These are phyloP conservation scores for Sminthurides aquaticus DNA, from an alignment of 2,888 invertebrate species.

Conservation along the genomic window DNA sequence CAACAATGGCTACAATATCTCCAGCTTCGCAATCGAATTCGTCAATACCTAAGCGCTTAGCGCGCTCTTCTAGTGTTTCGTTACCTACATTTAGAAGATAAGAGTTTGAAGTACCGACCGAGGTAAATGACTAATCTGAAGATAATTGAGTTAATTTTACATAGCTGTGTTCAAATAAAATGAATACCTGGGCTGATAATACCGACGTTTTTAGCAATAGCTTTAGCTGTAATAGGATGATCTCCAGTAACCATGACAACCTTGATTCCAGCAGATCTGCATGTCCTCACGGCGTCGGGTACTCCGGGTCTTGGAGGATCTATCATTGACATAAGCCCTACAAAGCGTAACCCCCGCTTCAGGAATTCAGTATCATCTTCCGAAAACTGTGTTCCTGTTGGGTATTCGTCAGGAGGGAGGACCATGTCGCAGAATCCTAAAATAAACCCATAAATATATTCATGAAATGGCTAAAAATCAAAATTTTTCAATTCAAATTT, in stretches of 20 bases:
- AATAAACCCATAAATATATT: too few relatives aligned
- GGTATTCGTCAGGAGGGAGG: constrained; percentile 49
- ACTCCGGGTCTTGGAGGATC: constrained; percentile 63
- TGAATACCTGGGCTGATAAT: constrained; percentile 59
- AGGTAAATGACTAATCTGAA: not conserved
- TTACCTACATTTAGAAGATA: constrained; percentile 44
- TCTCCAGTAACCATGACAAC: constrained; percentile 64
- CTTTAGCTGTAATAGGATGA: constrained; percentile 92
- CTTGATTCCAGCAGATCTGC: constrained; percentile 71
- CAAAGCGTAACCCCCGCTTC: constrained; percentile 54
- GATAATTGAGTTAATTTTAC: too few relatives aligned
- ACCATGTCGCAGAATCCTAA: constrained; percentile 48
- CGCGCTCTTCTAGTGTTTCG: constrained; percentile 63
- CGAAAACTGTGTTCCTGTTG: constrained; percentile 54
- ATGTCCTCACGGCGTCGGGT: constrained; percentile 60
- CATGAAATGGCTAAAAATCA: not conserved
- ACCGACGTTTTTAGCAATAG: constrained; percentile 88
- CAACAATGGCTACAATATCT: constrained; percentile 53
- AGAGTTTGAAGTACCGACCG: constrained; percentile 12
- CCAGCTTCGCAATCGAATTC: constrained; percentile 51
- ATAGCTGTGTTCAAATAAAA: too few relatives aligned
- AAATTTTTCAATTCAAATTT: not conserved
- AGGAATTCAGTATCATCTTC: constrained; percentile 61
- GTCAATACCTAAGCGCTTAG: constrained; percentile 54
- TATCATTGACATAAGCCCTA: constrained; percentile 64